Base-by-base conservation (phyloP, 2,113 vertebrate genomes). In the Scophthalmus maximus region DNA sequence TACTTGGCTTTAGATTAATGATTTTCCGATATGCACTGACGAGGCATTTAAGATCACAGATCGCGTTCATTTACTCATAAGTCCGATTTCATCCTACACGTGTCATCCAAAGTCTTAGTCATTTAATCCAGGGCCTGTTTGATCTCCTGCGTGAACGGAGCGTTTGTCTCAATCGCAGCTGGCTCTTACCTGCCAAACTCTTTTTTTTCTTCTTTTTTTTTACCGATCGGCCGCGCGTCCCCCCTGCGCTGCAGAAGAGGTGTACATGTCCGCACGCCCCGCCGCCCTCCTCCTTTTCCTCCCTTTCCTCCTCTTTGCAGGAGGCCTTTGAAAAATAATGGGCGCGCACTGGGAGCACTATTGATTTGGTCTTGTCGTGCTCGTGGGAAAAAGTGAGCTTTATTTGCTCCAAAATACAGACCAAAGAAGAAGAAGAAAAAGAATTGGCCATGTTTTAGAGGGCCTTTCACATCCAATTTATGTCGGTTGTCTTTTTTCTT, bases 321-420 rank as follows among this genome's bases (percentile, higher is more conserved):
- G 62, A 84, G n/a, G 71, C 59, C 82, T 87, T 90, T 87, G 86
- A 91, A 89, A 84, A 88, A 86, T 85, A 89, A 87, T 86, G 84
- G 75, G 57, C 66, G 58, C 78, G 64, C 79, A 50, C 78, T 78
- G 86, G 82, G 82, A 84, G 56, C 20, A 10, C 68, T 90, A 92
- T 90, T 87, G 90, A 92, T 92, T 87, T 78, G 74, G 81, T 82
- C 79, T 81, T 44, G 30, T 66, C 26, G 5, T 70, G 76, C 71
- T 84, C 68, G n/a, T 36, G 60, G 76, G 68, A 77, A 72, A 82
- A 84, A 86, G 79, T 61, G 60, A 70, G 82, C 62, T 85, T 90
- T 83, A 88, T 90, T 89, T 83, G 84, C 76, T 82, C 73, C 69
- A 87, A 87, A 89, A 89, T 74, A 83, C 68, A 82, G 74, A 82